Evolutionary conservation across 2,113 vertebrate genomes (phyloP).

Genomic region (Desmodus rotundus): DNA sequence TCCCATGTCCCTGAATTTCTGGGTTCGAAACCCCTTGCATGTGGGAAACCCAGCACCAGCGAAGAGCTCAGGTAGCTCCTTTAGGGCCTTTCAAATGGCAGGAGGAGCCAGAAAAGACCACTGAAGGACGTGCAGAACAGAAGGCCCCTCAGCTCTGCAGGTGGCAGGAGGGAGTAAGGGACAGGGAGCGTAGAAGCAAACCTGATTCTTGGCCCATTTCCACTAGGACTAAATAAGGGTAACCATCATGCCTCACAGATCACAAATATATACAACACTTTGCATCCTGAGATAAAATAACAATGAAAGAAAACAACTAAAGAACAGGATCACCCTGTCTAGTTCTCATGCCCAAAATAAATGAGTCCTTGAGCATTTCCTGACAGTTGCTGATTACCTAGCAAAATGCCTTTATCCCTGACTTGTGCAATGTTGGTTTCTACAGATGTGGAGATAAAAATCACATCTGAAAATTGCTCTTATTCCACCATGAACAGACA

Average conservation of each 20-base stretch:
- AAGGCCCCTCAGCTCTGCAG: neutral
- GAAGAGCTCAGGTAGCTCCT: neutral
- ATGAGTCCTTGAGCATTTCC: neutral
- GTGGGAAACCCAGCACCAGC: neutral
- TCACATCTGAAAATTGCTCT: neutral
- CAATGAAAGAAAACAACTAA: neutral
- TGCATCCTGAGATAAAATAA: neutral
- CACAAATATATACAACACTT: neutral
- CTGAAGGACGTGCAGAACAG: neutral
- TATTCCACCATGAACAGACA: neutral
- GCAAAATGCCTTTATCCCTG: neutral
- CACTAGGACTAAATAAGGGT: neutral
- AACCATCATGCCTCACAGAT: rapidly evolving
- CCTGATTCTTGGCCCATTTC: no score
- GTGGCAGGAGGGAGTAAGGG: neutral
- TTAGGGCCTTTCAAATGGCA: neutral
- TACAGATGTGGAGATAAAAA: neutral
- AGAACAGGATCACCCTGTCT: neutral
- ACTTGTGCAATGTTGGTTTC: neutral
- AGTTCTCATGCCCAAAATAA: neutral
- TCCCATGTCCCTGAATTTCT: neutral
- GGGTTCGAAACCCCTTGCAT: neutral
- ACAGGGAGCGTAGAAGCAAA: rapidly evolving
- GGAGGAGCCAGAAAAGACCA: neutral
- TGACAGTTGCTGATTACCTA: neutral